Evolutionary conservation across 2,797 vertebrate species (phyloP).

Genomic region (Chlorospingus semifuscus): DNA sequence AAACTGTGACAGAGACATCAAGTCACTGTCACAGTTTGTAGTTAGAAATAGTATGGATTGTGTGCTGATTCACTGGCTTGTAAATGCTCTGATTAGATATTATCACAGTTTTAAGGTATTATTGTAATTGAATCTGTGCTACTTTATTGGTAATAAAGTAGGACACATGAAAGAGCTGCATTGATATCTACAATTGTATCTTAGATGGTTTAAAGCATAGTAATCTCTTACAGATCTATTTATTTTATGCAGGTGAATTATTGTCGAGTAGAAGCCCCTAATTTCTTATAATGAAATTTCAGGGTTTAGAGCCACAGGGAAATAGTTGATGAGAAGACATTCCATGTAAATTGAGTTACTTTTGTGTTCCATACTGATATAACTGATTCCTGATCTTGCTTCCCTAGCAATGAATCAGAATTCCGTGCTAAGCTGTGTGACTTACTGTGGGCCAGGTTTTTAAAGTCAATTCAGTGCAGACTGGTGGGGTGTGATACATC

Average conservation of each 20-base stretch:
- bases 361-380: not conserved
- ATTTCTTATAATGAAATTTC: constrained; percentile 3
- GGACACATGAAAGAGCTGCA: not conserved
- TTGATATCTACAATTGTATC: not conserved
- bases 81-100: constrained; percentile 8
- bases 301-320: not conserved
- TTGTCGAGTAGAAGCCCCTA: not conserved
- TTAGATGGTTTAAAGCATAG: not conserved
- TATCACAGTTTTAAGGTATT: not conserved
- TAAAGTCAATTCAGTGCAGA: not conserved
- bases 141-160: constrained; percentile 7
- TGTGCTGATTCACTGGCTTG: not conserved
- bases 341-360: not conserved
- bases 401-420: not conserved
- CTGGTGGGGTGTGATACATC: rapidly evolving
- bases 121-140: not conserved
- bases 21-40: rapidly evolving
- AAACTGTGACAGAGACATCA: not conserved
- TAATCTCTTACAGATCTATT: not conserved
- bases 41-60: not conserved
- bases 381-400: not conserved
- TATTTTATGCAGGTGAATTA: constrained; percentile 12
- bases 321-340: not conserved
- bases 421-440: not conserved
- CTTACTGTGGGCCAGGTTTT: not conserved